Percentiles rank a stretch among this genome's conserved stretches.
Evolutionary conservation across 64 coral and sea anemone species (phyloP).

Genomic region (Montipora cactus): DNA sequence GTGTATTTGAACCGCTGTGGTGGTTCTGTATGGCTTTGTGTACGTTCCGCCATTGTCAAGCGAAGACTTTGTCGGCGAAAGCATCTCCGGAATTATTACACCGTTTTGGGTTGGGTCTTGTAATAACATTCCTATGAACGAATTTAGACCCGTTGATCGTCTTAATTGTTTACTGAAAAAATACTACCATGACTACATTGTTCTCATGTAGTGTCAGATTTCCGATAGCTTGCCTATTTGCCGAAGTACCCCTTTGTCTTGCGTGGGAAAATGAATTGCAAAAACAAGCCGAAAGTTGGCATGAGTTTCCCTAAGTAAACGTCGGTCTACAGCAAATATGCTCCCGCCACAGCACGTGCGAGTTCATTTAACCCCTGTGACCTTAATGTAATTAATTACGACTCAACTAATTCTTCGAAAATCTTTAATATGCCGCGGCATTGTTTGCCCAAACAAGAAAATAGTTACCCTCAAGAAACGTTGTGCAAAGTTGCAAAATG

Average conservation of each 20-base stretch:
- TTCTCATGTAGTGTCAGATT: constrained; percentile 33
- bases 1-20: constrained; percentile 5
- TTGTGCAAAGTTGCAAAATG: constrained; percentile 21
- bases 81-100: constrained; percentile 20
- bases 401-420: constrained; percentile 27
- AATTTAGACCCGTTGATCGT: constrained; percentile 27
- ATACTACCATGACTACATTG: constrained; percentile 41
- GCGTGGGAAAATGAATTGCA: constrained; percentile 43
- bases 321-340: not conserved
- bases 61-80: constrained; percentile 20
- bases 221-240: constrained; percentile 41
- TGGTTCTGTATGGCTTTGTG: constrained; percentile 16
- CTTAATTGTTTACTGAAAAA: constrained; percentile 35
- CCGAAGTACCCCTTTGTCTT: constrained; percentile 34
- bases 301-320: constrained; percentile 31
- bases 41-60: constrained; percentile 26
- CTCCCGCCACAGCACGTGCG: constrained; percentile 14
- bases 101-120: constrained; percentile 28
- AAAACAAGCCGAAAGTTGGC: constrained; percentile 22
- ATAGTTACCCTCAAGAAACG: not conserved
- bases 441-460: not conserved
- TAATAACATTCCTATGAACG: constrained; percentile 38
- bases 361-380: constrained; percentile 29
- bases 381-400: not conserved
- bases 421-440: not conserved